A percentile compares a stretch with the other conserved stretches of the same genome.
These are phyloP conservation scores for Tapirus terrestris DNA, from an alignment of 2,113 vertebrate species.

Conservation along the genomic window DNA sequence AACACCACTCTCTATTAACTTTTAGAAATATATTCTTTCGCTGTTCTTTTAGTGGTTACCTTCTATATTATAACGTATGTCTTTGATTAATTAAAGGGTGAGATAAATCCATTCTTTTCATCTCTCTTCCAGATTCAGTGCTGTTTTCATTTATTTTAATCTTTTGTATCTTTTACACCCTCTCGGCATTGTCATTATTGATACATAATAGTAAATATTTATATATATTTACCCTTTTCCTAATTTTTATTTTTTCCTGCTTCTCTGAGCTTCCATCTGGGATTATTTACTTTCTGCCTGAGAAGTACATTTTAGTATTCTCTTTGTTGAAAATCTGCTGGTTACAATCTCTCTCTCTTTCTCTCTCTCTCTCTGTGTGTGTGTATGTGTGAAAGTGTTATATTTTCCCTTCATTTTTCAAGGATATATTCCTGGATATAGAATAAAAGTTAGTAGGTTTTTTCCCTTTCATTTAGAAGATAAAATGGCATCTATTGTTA, in stretches of 20 bases:
- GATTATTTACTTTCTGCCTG: not conserved
- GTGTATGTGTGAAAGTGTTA: not conserved
- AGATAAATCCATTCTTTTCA: not conserved
- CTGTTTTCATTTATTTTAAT: not conserved
- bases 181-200: not conserved
- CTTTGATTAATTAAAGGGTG: not conserved
- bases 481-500: not conserved
- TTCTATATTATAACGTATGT: not conserved
- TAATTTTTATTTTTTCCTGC: not conserved
- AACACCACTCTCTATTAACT: not conserved
- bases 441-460: not conserved
- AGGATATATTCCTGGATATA: not conserved
- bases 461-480: not conserved
- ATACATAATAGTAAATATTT: not conserved
- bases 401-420: not conserved
- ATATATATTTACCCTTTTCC: not conserved
- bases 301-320: not conserved
- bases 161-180: not conserved
- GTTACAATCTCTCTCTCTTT: not conserved
- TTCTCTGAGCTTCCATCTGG: not conserved
- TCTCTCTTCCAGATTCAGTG: not conserved
- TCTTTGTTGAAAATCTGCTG: not conserved
- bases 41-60: not conserved
- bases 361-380: not conserved
- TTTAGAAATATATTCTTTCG: not conserved